A percentile compares a stretch with the other conserved stretches of the same genome.
Evolutionary conservation across 2,888 invertebrate genomes (phyloP).

Genomic region (Nowickia ferox): DNA sequence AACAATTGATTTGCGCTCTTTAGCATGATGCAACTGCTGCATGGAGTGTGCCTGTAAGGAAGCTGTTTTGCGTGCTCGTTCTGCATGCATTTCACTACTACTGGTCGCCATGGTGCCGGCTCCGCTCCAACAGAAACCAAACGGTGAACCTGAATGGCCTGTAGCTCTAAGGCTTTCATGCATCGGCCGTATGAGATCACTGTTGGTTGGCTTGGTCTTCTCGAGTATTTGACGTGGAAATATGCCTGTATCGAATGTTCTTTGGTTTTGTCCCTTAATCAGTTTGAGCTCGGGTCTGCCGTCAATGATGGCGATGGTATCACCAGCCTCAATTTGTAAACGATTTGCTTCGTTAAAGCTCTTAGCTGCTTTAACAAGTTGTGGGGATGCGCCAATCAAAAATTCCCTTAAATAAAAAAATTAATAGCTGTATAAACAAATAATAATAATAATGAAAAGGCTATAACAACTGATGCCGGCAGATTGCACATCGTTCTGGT

Average conservation of each 20-base stretch:
- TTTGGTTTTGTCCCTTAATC: slow-evolving; percentile 98
- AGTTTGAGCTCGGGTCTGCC: slow-evolving; percentile 94
- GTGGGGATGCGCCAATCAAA: slow-evolving; percentile 87
- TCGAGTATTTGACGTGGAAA: slow-evolving; percentile 90
- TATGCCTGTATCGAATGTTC: slow-evolving; percentile 93
- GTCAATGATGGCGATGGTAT: slow-evolving; percentile 94
- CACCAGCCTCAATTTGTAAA: slow-evolving; percentile 91
- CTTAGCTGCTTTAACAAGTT: slow-evolving; percentile 87
- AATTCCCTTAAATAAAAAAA: slow-evolving; percentile 84
- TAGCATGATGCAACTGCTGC: slow-evolving; percentile 77
- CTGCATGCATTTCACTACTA: slow-evolving; percentile 76
- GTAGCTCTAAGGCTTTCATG: slow-evolving; percentile 93
- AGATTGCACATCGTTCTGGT: too few relatives aligned
- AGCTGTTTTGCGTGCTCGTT: slow-evolving; percentile 83
- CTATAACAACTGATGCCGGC: too few relatives aligned
- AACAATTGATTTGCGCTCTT: slow-evolving; percentile 81
- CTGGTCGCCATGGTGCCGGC: slow-evolving; percentile 92
- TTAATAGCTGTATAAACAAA: neutral
- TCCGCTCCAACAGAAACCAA: slow-evolving; percentile 93
- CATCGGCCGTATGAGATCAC: slow-evolving; percentile 91
- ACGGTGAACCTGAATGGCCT: slow-evolving; percentile 87
- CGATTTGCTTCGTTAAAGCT: slow-evolving; percentile 89
- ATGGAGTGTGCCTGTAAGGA: slow-evolving; percentile 75
- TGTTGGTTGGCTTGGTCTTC: slow-evolving; percentile 86
- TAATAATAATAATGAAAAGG: too few relatives aligned